Evolutionary conservation across 2,797 vertebrate species (phyloP).

Genomic region (Apogon talboti): DNA sequence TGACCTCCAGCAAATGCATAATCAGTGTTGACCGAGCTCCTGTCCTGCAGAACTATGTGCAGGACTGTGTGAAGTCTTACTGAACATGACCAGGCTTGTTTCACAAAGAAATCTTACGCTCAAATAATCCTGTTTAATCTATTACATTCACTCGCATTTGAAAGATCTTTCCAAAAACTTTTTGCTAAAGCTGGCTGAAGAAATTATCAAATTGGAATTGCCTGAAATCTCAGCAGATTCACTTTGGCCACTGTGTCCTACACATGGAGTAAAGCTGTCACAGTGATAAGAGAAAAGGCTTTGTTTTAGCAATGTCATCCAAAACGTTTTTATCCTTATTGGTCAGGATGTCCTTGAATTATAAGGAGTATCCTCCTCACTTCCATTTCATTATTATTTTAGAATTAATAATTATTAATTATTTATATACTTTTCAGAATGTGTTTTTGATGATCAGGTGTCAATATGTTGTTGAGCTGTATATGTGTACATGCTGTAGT

Average conservation of each 20-base stretch:
- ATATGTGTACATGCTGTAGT: background rate
- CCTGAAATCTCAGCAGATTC: background rate
- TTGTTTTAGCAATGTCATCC: background rate
- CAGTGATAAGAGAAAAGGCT: background rate
- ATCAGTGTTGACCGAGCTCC: background rate
- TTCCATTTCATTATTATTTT: too few relatives aligned
- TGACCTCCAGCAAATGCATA: background rate
- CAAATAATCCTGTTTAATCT: too few relatives aligned
- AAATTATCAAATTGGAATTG: background rate
- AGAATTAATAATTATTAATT: too few relatives aligned
- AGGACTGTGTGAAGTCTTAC: background rate
- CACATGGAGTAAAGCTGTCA: constrained; percentile 2
- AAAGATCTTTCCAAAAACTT: background rate
- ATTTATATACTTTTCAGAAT: too few relatives aligned
- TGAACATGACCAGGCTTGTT: background rate
- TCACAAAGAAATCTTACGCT: background rate
- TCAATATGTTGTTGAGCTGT: background rate
- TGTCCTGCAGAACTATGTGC: background rate
- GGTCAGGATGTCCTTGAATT: constrained; percentile 15
- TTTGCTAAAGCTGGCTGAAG: background rate
- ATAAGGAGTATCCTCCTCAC: too few relatives aligned
- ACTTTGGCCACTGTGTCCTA: background rate
- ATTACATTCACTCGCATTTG: background rate
- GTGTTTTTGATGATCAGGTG: background rate
- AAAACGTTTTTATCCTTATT: constrained; percentile 11